phyloP scores from a whole-genome alignment of 2,113 vertebrate genomes.

The Aix galericulata region DNA sequence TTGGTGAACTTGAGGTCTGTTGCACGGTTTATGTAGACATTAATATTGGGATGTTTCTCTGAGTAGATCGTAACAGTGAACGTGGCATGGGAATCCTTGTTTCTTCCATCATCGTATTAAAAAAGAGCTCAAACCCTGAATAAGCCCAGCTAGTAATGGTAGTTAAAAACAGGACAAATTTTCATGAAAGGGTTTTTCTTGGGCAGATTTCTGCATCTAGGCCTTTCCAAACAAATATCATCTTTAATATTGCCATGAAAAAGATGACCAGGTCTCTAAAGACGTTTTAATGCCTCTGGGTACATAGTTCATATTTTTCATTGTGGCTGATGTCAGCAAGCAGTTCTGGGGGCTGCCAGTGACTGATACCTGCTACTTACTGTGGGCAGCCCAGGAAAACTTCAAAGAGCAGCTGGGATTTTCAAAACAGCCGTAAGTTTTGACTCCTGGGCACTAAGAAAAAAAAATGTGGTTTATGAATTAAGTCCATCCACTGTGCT shows the following conservation, averaged over 20 bases:
- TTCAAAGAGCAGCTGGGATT: neutral
- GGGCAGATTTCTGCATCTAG: neutral
- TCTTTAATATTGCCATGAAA: neutral
- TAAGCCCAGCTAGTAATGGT: neutral
- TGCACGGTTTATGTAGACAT: neutral
- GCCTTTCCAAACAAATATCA: neutral
- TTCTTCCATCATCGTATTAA: neutral
- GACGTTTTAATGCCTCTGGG: neutral
- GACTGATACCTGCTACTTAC: neutral
- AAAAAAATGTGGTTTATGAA: neutral
- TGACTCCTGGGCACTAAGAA: neutral
- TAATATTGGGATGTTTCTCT: neutral
- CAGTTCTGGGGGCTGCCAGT: neutral
- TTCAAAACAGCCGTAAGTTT: neutral
- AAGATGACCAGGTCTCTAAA: neutral
- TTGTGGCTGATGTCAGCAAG: neutral
- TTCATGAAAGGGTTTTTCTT: neutral
- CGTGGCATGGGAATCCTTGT: neutral
- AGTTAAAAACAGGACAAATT: neutral
- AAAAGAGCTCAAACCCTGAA: rapidly evolving
- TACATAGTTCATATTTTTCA: neutral
- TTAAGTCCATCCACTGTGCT: slow-evolving; percentile 13
- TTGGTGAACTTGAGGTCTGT: neutral
- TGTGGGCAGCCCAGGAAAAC: neutral
- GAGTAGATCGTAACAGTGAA: neutral